phyloP scores from a whole-genome alignment of 1,140 invertebrate genomes.

The Rhopalosiphum padi region DNA sequence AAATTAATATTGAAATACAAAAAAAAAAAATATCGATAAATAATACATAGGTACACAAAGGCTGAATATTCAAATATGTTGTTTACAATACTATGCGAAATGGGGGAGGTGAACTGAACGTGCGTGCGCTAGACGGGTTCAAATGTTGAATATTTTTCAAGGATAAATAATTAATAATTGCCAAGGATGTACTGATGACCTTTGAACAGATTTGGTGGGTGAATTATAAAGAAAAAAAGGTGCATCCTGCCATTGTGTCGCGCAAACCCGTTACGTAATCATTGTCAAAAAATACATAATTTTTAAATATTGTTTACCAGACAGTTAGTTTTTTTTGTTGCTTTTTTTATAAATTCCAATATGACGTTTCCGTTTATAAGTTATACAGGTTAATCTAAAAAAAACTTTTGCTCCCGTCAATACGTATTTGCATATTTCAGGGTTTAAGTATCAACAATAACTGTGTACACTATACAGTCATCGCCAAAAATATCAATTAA shows the following conservation, averaged over 20 bases:
- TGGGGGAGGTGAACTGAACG: slow-evolving; percentile 31
- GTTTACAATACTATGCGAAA: background rate
- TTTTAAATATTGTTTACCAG: slow-evolving; percentile 29
- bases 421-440: background rate
- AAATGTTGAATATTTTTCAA: slow-evolving; percentile 49
- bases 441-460: slow-evolving; percentile 6
- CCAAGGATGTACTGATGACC: slow-evolving; percentile 47
- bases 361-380: slow-evolving; percentile 3
- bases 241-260: slow-evolving; percentile 47
- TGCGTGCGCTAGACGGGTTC: slow-evolving; percentile 26
- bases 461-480: background rate
- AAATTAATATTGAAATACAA: background rate
- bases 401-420: background rate
- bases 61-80: slow-evolving; percentile 18
- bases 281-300: slow-evolving; percentile 32
- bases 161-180: slow-evolving; percentile 47
- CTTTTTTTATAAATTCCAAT: background rate
- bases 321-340: background rate
- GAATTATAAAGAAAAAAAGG: slow-evolving; percentile 31
- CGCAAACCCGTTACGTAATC: background rate
- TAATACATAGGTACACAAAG: background rate
- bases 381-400: slow-evolving; percentile 23
- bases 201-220: slow-evolving; percentile 51
- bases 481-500: background rate
- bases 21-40: background rate